Conservation (phyloP, 2,113 vertebrate species). For the Eulemur rufifrons region DNA sequence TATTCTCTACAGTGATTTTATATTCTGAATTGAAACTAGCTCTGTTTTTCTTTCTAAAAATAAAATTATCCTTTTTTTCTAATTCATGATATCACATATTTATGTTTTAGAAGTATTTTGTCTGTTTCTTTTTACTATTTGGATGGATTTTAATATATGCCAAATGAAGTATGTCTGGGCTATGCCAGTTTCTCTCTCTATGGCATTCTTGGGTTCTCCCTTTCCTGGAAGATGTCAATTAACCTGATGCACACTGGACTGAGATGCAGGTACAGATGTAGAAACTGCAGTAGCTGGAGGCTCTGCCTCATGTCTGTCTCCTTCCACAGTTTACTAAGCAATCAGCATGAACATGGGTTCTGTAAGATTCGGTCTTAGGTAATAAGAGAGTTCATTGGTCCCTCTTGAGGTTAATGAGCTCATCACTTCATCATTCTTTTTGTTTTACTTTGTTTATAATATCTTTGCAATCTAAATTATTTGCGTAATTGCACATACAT, state of each 20-base stretch:
- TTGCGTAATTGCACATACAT: slow-evolving; percentile 62
- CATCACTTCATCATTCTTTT: slow-evolving; percentile 51
- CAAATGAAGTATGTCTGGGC: not conserved
- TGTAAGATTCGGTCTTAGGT: not conserved
- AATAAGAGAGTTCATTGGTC: slow-evolving; percentile 31
- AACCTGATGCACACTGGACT: not conserved
- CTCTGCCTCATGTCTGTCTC: not conserved
- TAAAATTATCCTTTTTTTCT: not conserved
- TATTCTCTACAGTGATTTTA: not conserved
- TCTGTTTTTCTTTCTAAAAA: not conserved
- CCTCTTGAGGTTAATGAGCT: slow-evolving; percentile 51
- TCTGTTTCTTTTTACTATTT: not conserved
- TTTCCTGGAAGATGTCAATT: not conserved
- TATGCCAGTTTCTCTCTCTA: not conserved
- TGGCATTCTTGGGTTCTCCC: not conserved
- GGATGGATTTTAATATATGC: not conserved
- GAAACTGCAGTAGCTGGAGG: not conserved
- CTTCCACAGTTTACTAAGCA: slow-evolving; percentile 37
- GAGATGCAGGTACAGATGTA: not conserved
- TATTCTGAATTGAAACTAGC: not conserved
- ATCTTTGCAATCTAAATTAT: slow-evolving; percentile 63
- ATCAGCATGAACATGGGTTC: slow-evolving; percentile 5
- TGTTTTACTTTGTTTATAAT: slow-evolving; percentile 62
- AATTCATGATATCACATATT: not conserved
- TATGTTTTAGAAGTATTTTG: not conserved